A percentile compares a stretch with the other conserved stretches of the same genome.
Conservation (phyloP, 1,140 invertebrate species). For the Notospermus geniculatus region DNA sequence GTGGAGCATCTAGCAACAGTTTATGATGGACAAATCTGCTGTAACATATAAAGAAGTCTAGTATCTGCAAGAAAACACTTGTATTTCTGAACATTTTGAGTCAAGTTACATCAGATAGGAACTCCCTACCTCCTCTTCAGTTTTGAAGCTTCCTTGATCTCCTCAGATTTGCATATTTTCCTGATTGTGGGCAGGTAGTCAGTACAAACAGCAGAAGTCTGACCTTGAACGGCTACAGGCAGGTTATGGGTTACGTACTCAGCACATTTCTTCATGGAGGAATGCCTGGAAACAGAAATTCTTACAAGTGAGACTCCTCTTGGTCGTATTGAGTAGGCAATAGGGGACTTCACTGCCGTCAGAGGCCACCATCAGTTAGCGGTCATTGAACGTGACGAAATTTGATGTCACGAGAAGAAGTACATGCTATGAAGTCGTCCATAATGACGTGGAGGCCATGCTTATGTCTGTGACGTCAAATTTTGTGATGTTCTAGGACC, state of each 20-base stretch:
- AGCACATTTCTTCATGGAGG: background rate
- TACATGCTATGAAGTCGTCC: too few species aligned
- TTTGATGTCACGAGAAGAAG: too few species aligned
- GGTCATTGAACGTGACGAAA: too few species aligned
- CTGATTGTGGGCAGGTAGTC: conserved; percentile 60
- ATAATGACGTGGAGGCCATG: too few species aligned
- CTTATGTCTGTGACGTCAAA: too few species aligned
- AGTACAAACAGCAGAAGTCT: conserved; percentile 41
- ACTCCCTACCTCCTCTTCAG: conserved; percentile 52
- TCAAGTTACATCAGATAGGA: background rate
- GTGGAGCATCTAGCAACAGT: background rate
- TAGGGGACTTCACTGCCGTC: background rate
- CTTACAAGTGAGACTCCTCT: background rate
- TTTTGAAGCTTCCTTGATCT: conserved; percentile 50
- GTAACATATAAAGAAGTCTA: background rate
- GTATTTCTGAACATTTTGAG: background rate
- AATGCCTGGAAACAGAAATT: background rate
- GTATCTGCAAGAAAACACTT: background rate
- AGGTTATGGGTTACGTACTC: conserved; percentile 23
- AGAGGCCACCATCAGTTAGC: too few species aligned
- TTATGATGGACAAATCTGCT: background rate
- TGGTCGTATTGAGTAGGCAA: background rate
- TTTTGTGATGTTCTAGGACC: too few species aligned
- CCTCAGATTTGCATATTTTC: conserved; percentile 59
- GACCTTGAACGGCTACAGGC: conserved; percentile 23